Conservation (phyloP, 2,888 invertebrate species). For the Silvanus unidentatus region DNA sequence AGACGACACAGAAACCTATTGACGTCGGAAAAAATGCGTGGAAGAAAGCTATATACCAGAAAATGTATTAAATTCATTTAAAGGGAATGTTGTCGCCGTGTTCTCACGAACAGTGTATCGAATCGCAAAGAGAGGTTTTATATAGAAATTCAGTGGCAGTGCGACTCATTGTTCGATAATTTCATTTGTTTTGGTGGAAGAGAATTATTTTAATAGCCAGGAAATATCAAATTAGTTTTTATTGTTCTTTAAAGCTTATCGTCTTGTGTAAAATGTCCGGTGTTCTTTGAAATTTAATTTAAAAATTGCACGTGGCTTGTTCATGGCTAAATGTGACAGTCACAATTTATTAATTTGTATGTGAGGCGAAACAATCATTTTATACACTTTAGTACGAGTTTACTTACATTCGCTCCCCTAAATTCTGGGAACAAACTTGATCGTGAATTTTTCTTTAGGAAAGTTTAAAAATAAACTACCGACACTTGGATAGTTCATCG, state of each 20-base stretch:
- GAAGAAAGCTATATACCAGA: no score
- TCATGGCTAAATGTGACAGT: constrained; percentile 3
- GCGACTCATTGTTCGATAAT: constrained; percentile 16
- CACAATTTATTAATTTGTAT: constrained; percentile 2
- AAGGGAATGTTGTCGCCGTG: constrained; percentile 16
- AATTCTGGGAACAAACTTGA: no score
- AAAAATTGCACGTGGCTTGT: constrained; percentile 6
- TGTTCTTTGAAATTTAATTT: constrained; percentile 6
- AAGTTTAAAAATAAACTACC: no score
- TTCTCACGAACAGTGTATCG: constrained; percentile 22
- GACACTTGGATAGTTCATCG: no score
- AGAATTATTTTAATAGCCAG: constrained; percentile 15
- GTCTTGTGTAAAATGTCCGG: not conserved
- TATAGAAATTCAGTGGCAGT: constrained; percentile 12
- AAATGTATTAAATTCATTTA: no score
- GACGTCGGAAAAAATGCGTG: no score
- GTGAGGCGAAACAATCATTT: no score
- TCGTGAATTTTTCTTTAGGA: no score
- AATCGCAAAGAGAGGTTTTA: constrained; percentile 17
- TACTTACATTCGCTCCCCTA: no score
- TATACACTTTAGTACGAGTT: no score
- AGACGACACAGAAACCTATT: no score
- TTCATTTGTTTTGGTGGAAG: constrained; percentile 17
- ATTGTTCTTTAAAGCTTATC: not conserved
- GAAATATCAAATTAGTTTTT: constrained; percentile 9